Evolutionary conservation across 2,888 invertebrate species (phyloP).

Genomic region (Cantharis rustica): DNA sequence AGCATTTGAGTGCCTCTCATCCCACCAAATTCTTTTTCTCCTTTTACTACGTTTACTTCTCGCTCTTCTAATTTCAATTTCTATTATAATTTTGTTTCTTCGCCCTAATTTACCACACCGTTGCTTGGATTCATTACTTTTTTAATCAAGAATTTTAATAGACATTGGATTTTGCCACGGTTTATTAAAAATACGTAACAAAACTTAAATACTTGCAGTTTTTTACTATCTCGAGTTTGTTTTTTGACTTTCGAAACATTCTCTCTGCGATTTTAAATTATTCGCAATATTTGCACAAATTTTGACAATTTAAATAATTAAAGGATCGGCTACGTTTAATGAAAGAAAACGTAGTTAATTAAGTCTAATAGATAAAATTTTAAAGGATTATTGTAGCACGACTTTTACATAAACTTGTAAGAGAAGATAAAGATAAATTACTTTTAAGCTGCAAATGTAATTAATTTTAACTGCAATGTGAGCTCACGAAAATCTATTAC

Average conservation of each 20-base stretch:
- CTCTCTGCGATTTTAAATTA: neutral
- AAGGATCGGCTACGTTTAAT: neutral
- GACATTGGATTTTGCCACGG: slow-evolving; percentile 28
- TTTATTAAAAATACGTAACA: slow-evolving; percentile 29
- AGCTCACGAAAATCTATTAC: slow-evolving; percentile 51
- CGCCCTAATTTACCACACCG: slow-evolving; percentile 30
- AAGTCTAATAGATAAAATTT: neutral
- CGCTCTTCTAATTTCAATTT: slow-evolving; percentile 37
- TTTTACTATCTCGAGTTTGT: neutral
- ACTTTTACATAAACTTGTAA: slow-evolving; percentile 25
- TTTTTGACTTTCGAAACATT: neutral
- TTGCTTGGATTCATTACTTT: slow-evolving; percentile 32
- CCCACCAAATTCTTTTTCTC: slow-evolving; percentile 26
- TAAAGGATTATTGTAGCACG: neutral
- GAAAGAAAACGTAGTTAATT: neutral
- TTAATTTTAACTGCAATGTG: slow-evolving; percentile 51
- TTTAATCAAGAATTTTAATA: slow-evolving; percentile 30
- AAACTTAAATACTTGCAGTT: neutral
- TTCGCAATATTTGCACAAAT: neutral
- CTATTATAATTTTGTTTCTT: slow-evolving; percentile 36
- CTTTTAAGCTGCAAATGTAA: slow-evolving; percentile 46
- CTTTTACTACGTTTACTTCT: slow-evolving; percentile 30
- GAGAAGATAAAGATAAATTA: slow-evolving; percentile 48
- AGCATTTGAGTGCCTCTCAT: slow-evolving; percentile 49
- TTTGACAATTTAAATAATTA: neutral